Conservation (phyloP, 2,113 vertebrate species). For the Marmota monax region DNA sequence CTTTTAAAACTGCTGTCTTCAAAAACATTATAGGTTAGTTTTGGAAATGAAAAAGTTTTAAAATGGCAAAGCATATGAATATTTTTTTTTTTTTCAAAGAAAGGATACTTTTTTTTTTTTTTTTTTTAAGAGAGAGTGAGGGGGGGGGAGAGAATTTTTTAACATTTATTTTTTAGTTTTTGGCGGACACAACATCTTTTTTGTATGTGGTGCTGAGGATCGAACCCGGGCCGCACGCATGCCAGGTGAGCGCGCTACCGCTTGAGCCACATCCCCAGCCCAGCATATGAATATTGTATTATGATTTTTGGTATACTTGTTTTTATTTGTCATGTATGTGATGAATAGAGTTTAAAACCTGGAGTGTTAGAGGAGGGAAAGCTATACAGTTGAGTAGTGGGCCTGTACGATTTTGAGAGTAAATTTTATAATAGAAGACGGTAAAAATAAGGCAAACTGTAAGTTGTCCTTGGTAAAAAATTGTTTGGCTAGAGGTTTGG, state of each 20-base stretch:
- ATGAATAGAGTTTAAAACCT: conserved; percentile 33
- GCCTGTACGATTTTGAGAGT: conserved; percentile 14
- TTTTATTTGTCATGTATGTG: conserved; percentile 12
- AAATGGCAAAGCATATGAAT: conserved; percentile 21
- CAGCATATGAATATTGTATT: conserved; percentile 18
- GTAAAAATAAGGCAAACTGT: background rate
- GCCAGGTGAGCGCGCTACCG: too few species aligned
- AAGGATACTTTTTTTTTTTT: too few species aligned
- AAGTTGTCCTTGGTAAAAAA: conserved; percentile 9
- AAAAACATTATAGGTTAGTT: background rate
- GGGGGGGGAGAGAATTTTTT: too few species aligned
- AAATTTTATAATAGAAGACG: background rate
- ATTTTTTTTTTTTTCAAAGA: background rate
- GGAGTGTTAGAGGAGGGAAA: conserved; percentile 4
- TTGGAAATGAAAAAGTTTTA: background rate
- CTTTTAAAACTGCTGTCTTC: background rate
- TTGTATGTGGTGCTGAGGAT: too few species aligned
- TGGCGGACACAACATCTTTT: too few species aligned
- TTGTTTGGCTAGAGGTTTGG: conserved; percentile 3
- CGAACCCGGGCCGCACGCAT: too few species aligned
- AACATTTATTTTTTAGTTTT: too few species aligned
- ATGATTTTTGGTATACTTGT: conserved; percentile 10
- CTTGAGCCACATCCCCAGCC: too few species aligned
- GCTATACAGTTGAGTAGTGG: background rate
- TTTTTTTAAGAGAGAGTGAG: too few species aligned